Evolutionary conservation across 2,797 vertebrate species (phyloP).

Genomic region (Lepidocolaptes lacrymiger): DNA sequence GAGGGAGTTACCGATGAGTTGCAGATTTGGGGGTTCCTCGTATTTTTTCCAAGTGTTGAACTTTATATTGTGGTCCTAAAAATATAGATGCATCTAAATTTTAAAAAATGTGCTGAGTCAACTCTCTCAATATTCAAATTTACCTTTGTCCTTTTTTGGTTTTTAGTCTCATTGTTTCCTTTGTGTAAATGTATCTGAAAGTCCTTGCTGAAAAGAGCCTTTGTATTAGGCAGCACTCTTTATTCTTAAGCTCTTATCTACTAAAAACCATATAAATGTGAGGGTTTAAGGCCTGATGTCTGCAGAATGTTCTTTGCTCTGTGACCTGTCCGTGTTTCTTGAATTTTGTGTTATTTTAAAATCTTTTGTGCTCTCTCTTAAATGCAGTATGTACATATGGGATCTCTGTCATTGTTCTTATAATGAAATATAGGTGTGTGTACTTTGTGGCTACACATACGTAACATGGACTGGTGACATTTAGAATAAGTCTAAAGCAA

Average conservation of each 20-base stretch:
- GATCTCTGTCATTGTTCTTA: neutral
- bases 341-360: neutral
- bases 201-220: neutral
- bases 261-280: neutral
- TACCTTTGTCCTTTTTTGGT: fast-evolving
- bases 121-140: neutral
- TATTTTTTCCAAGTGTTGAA: neutral
- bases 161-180: neutral
- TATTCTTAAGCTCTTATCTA: neutral
- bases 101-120: neutral
- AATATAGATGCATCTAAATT: neutral
- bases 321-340: neutral
- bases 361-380: neutral
- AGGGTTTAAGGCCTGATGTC: neutral
- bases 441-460: neutral
- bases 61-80: neutral
- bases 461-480: neutral
- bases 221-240: neutral
- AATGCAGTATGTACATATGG: neutral
- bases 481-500: neutral
- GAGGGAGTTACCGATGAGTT: neutral
- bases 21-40: neutral
- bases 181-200: neutral
- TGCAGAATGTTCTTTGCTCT: neutral
- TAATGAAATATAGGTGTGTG: neutral